These are phyloP conservation scores for Oncorhynchus tshawytscha DNA, from an alignment of 2,113 vertebrate species.

Conservation along the genomic window DNA sequence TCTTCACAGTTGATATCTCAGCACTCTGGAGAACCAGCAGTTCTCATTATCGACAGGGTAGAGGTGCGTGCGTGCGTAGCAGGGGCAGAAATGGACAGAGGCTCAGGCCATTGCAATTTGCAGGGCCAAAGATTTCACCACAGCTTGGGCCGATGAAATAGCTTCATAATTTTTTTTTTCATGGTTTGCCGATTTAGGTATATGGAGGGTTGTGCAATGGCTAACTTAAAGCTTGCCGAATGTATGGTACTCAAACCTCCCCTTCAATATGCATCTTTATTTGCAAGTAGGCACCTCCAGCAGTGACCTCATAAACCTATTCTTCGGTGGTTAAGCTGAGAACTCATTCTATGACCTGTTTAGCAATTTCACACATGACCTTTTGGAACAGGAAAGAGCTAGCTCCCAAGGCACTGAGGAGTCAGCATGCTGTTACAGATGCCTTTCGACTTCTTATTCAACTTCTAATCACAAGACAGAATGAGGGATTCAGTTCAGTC, in stretches of 20 bases:
- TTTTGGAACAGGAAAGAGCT: not conserved
- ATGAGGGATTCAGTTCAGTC: too few relatives aligned
- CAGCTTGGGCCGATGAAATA: conserved; percentile 12
- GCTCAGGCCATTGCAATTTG: not conserved
- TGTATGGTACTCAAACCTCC: not conserved
- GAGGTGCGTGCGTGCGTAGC: not conserved
- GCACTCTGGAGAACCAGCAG: conserved; percentile 46
- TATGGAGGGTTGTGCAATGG: not conserved
- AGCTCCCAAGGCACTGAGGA: not conserved
- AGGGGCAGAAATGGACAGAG: conserved; percentile 14
- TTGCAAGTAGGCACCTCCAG: not conserved
- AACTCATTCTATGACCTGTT: not conserved
- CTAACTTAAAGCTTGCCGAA: not conserved
- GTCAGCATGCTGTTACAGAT: not conserved
- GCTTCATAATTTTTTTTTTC: not conserved
- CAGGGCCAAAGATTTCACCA: conserved; percentile 20
- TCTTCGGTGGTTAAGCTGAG: not conserved
- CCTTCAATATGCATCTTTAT: not conserved
- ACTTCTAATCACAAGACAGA: too few relatives aligned
- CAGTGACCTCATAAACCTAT: not conserved
- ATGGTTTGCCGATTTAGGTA: conserved; percentile 23
- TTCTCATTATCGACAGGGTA: conserved; percentile 39
- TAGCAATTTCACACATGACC: not conserved
- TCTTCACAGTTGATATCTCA: conserved; percentile 57
- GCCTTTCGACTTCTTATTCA: too few relatives aligned